phyloP scores from a whole-genome alignment of 2,113 vertebrate genomes.

The Sciurus niger region DNA sequence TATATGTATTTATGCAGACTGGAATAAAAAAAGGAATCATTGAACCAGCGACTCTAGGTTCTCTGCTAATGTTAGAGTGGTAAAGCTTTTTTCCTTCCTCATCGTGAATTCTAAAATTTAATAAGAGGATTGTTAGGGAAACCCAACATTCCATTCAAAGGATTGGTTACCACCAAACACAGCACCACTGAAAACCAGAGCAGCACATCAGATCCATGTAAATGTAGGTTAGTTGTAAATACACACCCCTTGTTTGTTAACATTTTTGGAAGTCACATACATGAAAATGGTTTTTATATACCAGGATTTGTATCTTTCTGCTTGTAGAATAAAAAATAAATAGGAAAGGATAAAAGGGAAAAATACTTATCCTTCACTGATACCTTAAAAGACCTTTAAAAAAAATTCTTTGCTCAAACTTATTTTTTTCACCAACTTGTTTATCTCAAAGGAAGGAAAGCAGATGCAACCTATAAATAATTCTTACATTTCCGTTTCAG shows the following conservation, averaged over 20 bases:
- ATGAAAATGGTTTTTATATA: slow-evolving; percentile 23
- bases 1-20: slow-evolving; percentile 70
- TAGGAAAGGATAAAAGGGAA: background rate
- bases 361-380: slow-evolving; percentile 48
- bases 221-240: background rate
- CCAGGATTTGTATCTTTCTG: background rate
- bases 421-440: slow-evolving; percentile 38
- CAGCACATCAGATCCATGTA: background rate
- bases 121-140: slow-evolving; percentile 60
- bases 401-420: slow-evolving; percentile 9
- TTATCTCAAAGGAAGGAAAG: slow-evolving; percentile 50
- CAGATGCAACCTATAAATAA: slow-evolving; percentile 60
- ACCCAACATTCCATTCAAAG: background rate
- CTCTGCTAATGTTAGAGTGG: slow-evolving; percentile 53
- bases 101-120: slow-evolving; percentile 67
- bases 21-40: slow-evolving; percentile 64
- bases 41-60: slow-evolving; percentile 59
- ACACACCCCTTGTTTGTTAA: background rate
- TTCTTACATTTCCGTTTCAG: background rate
- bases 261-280: slow-evolving; percentile 31
- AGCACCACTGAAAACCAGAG: background rate
- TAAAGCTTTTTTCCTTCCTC: slow-evolving; percentile 39
- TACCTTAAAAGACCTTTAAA: slow-evolving; percentile 33
- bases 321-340: slow-evolving; percentile 63
- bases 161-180: background rate